phyloP scores from a whole-genome alignment of 2,797 vertebrate genomes.

The Gadopsis bispinosus region DNA sequence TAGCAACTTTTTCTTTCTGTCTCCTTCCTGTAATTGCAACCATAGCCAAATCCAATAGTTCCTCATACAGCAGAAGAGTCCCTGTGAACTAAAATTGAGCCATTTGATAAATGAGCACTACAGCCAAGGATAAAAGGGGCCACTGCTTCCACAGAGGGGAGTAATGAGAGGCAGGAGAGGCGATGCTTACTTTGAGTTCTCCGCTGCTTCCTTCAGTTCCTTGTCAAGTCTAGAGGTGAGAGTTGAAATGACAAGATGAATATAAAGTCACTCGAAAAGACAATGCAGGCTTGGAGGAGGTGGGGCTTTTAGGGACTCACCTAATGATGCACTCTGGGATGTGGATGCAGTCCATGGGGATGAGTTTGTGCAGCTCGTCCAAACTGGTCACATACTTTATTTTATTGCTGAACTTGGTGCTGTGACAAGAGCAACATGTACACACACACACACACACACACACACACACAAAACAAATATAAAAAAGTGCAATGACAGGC shows the following conservation, averaged over 20 bases:
- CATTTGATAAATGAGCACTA: conserved; percentile 67
- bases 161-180: conserved; percentile 51
- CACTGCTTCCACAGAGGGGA: conserved; percentile 25
- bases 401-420: conserved; percentile 98
- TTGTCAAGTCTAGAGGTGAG: conserved; percentile 82
- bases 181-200: conserved; percentile 91
- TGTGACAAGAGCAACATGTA: conserved; percentile 69
- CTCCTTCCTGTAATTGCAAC: conserved; percentile 56
- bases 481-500: neutral
- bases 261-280: conserved; percentile 48
- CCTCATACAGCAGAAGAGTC: conserved; percentile 57
- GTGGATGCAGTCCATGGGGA: conserved; percentile 94
- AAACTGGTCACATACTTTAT: conserved; percentile 93
- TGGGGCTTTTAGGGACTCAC: conserved; percentile 82
- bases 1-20: conserved; percentile 53
- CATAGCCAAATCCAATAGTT: conserved; percentile 62
- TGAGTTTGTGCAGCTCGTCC: conserved; percentile 91
- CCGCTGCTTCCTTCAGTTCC: conserved; percentile 91
- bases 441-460: conserved; percentile 10
- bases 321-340: conserved; percentile 96
- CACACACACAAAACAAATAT: neutral
- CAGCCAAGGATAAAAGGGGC: conserved; percentile 49
- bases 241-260: conserved; percentile 66
- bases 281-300: conserved; percentile 5
- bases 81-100: conserved; percentile 61